Evolutionary conservation across 1,140 invertebrate genomes (phyloP), one percentile per base, ranked within the genome.

Genomic region (Drosophila cardini): DNA sequence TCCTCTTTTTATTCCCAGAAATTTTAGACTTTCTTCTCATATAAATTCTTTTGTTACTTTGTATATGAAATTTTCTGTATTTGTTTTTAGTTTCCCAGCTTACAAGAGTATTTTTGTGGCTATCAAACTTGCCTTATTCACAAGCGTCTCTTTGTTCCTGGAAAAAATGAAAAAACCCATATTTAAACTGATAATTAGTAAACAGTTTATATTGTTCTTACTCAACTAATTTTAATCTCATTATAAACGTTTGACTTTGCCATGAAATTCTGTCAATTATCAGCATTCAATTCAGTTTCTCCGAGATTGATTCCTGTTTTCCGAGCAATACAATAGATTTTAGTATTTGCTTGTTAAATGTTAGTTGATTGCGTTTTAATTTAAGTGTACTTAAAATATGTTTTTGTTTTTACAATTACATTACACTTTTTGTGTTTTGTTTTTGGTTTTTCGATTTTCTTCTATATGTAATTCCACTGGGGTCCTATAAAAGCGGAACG

Each of bases 401-500:
- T 52, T 71, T 36, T 40, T 50, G 15, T 13, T 71, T 56, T 62
- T 73, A 55, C 6, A 21, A 55, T 63, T 71, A 11, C 76, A 70
- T 26, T 26, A 26, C 21, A 26, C 21, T 60, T 65, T 73, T 53
- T 48, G 18, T 46, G 5, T 26, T 45, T 16, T 48, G 2, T 11
- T 63, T 57, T 65, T 53, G 34, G 16, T 69, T 56, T 64, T 63
- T 45, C 15, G 18, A 11, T 43, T 32, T 45, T 67, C 26, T 38
- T 65, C 58, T 50, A 43, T 13, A 34, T 56, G 62, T 15, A 36
- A 18, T 65, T 65, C 7, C 45, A 32, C 11, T 30, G 9, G 52
- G 53, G 43, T 50, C 64, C 65, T 89, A 86, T 86, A 86, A 87
- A 86, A 86, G 79, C 64, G 18, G 36, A 46, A 16, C 21, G 43